Evolutionary conservation across 64 coral and sea anemone genomes (phyloP).

Genomic region (Actinia tenebrosa): DNA sequence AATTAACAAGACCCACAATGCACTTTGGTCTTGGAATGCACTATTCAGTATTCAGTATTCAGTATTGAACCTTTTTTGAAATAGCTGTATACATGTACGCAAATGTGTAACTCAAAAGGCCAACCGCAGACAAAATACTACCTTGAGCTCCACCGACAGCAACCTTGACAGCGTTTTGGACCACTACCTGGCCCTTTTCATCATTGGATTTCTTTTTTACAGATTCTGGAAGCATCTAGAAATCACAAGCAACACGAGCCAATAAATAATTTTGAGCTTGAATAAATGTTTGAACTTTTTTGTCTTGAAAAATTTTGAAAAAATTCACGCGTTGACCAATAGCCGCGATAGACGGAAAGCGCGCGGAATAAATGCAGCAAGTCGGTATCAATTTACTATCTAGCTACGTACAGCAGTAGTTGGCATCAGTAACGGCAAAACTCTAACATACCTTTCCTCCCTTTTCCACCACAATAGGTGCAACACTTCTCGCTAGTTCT

Average conservation of each 20-base stretch:
- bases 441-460: conserved; percentile 43
- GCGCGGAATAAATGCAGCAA: neutral
- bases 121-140: neutral
- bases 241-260: neutral
- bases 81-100: no score
- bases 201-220: conserved; percentile 58
- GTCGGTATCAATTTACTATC: no score
- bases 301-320: no score
- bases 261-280: neutral
- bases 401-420: no score
- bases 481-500: conserved; percentile 62
- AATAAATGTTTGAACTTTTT: neutral
- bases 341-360: no score
- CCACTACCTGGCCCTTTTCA: conserved; percentile 36
- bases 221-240: conserved; percentile 52
- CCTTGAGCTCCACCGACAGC: conserved; percentile 43
- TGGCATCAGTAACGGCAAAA: neutral
- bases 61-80: no score
- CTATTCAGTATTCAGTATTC: no score
- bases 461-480: conserved; percentile 69
- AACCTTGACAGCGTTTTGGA: conserved; percentile 57
- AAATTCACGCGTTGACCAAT: no score
- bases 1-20: no score
- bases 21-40: no score
- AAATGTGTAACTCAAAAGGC: no score